Conservation (phyloP, 1,140 invertebrate species). For the Microplitis mediator region DNA sequence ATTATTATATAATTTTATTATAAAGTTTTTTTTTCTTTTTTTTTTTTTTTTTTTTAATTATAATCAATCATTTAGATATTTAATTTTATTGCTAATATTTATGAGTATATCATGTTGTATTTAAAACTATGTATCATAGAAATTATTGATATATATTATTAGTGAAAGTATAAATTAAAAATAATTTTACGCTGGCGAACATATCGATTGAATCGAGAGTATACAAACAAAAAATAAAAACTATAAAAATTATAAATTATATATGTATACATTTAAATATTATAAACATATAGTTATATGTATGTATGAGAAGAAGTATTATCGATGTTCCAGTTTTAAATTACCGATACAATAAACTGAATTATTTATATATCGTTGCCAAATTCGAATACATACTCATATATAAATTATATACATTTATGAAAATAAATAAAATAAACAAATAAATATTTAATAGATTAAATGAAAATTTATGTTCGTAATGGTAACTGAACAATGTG, state of each 20-base stretch:
- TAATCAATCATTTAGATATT: no score
- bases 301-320: background rate
- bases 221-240: background rate
- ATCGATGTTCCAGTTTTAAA: background rate
- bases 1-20: no score
- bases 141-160: background rate
- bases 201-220: conserved; percentile 25
- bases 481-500: conserved; percentile 18
- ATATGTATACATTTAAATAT: background rate
- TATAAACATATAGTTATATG: background rate
- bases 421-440: background rate
- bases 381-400: background rate
- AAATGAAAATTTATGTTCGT: background rate
- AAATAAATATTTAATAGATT: conserved; percentile 10
- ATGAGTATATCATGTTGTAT: no score
- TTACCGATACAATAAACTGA: background rate
- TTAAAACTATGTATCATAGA: no score
- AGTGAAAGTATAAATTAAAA: conserved; percentile 15
- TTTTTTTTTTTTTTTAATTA: no score
- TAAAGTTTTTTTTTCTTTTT: no score
- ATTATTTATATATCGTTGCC: background rate
- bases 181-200: conserved; percentile 19
- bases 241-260: conserved; percentile 12
- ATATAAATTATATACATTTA: background rate
- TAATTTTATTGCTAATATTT: no score